Evolutionary conservation across 2,113 vertebrate species (phyloP).

Genomic region (Phasianus colchicus): DNA sequence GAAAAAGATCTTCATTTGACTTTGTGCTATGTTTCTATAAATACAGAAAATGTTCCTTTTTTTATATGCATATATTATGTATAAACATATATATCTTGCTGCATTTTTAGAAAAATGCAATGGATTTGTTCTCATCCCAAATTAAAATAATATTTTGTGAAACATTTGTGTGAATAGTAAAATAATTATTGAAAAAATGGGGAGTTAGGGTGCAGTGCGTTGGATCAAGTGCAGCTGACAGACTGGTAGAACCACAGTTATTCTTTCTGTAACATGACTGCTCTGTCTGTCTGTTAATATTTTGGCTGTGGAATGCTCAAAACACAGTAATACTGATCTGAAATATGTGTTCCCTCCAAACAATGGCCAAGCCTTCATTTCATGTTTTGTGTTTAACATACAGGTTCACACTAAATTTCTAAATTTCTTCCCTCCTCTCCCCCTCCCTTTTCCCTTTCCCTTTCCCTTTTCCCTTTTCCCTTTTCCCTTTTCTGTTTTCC

Average conservation of each 20-base stretch:
- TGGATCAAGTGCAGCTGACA: neutral
- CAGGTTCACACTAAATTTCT: neutral
- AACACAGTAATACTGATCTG: neutral
- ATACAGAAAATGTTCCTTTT: fast-evolving
- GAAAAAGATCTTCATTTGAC: neutral
- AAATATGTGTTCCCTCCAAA: neutral
- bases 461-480: too few species aligned
- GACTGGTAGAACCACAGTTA: neutral
- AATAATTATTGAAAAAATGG: neutral
- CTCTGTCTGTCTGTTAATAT: conserved; percentile 19
- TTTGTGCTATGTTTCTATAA: neutral
- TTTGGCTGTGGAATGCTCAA: neutral
- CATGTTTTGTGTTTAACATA: neutral
- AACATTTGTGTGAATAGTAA: neutral
- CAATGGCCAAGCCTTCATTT: neutral
- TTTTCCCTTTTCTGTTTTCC: too few species aligned
- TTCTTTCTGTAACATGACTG: neutral
- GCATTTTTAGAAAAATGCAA: neutral
- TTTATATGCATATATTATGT: neutral
- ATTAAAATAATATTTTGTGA: neutral
- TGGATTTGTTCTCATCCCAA: neutral
- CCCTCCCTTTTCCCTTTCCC: too few species aligned
- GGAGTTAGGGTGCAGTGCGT: neutral
- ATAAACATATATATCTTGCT: neutral
- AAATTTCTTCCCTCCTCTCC: neutral